Evolutionary conservation across 2,113 vertebrate species (phyloP).

Genomic region (Bostrychus sinensis): DNA sequence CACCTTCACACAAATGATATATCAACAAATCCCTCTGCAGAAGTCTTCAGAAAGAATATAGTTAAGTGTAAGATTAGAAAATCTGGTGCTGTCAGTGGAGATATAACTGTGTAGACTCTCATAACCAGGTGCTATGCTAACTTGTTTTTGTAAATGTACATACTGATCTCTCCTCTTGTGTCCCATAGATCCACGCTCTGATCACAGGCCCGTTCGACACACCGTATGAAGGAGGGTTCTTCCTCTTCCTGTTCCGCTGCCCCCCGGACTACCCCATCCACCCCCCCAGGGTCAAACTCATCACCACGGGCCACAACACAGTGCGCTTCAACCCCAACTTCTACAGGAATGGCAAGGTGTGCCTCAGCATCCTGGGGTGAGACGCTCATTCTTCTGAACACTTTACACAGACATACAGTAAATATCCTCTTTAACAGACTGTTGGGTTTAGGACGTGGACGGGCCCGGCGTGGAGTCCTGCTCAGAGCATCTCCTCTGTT

Average conservation of each 20-base stretch:
- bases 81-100: no score
- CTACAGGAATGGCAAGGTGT: constrained; percentile 98
- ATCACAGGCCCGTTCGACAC: constrained; percentile 99
- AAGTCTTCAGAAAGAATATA: no score
- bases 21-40: no score
- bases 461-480: constrained; percentile 97
- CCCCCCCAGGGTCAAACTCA: constrained; percentile 95
- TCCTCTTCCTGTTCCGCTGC: constrained; percentile 99
- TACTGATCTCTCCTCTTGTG: not conserved
- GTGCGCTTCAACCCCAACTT: constrained; percentile 99
- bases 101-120: no score
- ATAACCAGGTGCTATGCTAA: not conserved
- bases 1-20: no score
- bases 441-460: constrained; percentile 89
- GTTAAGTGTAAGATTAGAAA: no score
- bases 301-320: constrained; percentile 98
- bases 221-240: constrained; percentile 98
- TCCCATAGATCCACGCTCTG: constrained; percentile 93
- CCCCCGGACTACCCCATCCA: constrained; percentile 99
- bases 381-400: no score
- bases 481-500: constrained; percentile 97
- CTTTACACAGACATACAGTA: no score
- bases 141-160: not conserved
- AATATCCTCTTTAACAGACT: not conserved
- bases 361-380: constrained; percentile 98